A percentile compares a stretch with the other conserved stretches of the same genome.
Evolutionary conservation across 2,888 invertebrate species (phyloP).

Genomic region (Serripes groenlandicus): DNA sequence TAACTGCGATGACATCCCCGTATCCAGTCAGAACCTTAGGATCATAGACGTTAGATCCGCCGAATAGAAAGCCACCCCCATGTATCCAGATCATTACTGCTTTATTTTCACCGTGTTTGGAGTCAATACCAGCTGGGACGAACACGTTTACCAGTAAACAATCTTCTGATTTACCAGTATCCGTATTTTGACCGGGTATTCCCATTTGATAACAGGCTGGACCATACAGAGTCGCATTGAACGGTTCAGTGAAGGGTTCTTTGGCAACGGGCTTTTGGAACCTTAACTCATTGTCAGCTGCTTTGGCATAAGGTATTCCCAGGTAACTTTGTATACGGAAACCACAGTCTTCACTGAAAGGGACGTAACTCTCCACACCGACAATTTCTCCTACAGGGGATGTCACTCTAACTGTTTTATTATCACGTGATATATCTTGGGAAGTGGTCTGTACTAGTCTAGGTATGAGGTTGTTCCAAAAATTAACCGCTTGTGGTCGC

Average conservation of each 20-base stretch:
- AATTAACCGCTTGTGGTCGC: not conserved
- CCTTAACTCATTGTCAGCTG: not conserved
- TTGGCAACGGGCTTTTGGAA: slow-evolving; percentile 12
- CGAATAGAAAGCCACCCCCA: slow-evolving; percentile 4
- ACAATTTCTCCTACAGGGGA: slow-evolving; percentile 1
- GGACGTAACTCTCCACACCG: slow-evolving; percentile 17
- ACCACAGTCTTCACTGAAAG: slow-evolving; percentile 3
- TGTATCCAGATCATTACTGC: slow-evolving; percentile 16
- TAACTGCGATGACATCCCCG: slow-evolving; percentile 66
- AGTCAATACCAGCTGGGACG: not conserved
- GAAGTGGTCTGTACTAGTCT: not conserved
- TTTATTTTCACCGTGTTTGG: not conserved
- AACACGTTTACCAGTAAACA: slow-evolving; percentile 2
- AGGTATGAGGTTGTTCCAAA: not conserved
- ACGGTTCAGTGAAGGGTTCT: not conserved
- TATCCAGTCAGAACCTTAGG: slow-evolving; percentile 46
- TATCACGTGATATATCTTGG: not conserved
- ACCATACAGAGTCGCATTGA: not conserved
- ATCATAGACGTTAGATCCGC: slow-evolving; percentile 21
- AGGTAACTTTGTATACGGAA: not conserved
- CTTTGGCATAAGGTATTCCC: slow-evolving; percentile 1
- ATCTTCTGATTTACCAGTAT: not conserved
- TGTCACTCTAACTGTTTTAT: not conserved
- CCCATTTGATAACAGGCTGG: not conserved
- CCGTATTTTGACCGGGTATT: no score